Conservation (phyloP, 2,797 vertebrate genomes). For the Hydrocynus forskahlii region DNA sequence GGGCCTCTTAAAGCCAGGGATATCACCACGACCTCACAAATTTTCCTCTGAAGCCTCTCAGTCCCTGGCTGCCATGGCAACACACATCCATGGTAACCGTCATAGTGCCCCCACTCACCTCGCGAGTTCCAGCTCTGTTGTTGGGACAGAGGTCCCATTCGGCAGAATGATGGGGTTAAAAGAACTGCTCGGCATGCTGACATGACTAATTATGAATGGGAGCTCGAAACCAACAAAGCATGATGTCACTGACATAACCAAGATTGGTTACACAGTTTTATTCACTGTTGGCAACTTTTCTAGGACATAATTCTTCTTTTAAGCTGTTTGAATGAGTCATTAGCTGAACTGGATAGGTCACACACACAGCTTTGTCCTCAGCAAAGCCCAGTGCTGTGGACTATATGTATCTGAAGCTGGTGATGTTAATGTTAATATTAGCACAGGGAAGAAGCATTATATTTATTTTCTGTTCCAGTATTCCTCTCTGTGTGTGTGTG, state of each 20-base stretch:
- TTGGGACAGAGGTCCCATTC: background rate
- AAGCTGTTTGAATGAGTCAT: background rate
- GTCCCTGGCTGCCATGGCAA: slow-evolving; percentile 29
- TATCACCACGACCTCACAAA: background rate
- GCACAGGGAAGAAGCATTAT: background rate
- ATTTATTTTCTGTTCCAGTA: background rate
- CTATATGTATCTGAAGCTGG: background rate
- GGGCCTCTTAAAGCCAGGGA: background rate
- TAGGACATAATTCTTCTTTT: background rate
- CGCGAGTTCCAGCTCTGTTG: slow-evolving; percentile 3
- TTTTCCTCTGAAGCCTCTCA: background rate
- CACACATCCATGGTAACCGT: slow-evolving; percentile 10
- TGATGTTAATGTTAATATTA: background rate
- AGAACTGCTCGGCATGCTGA: too few species aligned
- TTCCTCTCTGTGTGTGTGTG: background rate
- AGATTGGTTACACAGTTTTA: background rate
- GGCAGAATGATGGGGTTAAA: background rate
- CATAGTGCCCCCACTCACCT: slow-evolving; percentile 2
- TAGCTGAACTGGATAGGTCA: background rate
- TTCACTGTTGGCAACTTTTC: background rate
- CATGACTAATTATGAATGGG: background rate
- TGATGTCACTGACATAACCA: background rate
- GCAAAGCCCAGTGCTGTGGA: background rate
- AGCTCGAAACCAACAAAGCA: background rate
- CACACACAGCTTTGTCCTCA: background rate